A percentile compares a stretch with the other conserved stretches of the same genome.
Evolutionary conservation across 2,113 vertebrate genomes (phyloP).

Genomic region (Zosterops hypoxanthus): DNA sequence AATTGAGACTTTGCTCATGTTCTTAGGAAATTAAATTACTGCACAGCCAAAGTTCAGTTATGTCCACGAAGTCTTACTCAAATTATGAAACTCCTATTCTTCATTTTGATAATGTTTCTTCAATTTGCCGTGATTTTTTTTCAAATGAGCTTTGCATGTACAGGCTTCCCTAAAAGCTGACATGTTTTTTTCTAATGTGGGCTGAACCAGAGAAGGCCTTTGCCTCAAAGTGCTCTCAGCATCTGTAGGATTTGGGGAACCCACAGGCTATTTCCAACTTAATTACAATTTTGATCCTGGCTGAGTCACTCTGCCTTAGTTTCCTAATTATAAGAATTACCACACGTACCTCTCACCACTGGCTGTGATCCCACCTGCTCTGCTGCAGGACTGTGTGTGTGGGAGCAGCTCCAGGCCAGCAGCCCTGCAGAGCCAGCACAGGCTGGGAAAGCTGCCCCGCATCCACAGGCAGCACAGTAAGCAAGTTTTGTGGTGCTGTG

Average conservation of each 20-base stretch:
- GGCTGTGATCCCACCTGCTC: background rate
- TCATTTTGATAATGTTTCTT: background rate
- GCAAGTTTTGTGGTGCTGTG: background rate
- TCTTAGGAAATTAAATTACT: slow-evolving; percentile 29
- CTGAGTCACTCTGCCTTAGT: background rate
- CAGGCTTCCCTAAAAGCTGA: background rate
- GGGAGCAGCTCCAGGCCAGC: background rate
- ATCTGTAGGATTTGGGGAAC: background rate
- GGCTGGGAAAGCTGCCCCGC: background rate
- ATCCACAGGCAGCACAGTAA: fast-evolving
- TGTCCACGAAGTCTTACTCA: background rate
- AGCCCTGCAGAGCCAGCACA: fast-evolving
- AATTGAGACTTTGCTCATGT: background rate
- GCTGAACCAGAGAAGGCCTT: background rate
- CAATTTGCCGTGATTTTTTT: background rate
- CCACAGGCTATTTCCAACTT: background rate
- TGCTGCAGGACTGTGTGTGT: background rate
- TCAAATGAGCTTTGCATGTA: background rate
- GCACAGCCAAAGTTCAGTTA: background rate
- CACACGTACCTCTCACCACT: fast-evolving
- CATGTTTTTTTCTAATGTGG: background rate
- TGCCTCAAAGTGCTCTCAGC: background rate
- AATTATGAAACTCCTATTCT: background rate
- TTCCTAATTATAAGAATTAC: background rate
- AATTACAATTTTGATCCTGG: background rate